Evolutionary conservation across 1,140 invertebrate species (phyloP).

Genomic region (Dreissena polymorpha): DNA sequence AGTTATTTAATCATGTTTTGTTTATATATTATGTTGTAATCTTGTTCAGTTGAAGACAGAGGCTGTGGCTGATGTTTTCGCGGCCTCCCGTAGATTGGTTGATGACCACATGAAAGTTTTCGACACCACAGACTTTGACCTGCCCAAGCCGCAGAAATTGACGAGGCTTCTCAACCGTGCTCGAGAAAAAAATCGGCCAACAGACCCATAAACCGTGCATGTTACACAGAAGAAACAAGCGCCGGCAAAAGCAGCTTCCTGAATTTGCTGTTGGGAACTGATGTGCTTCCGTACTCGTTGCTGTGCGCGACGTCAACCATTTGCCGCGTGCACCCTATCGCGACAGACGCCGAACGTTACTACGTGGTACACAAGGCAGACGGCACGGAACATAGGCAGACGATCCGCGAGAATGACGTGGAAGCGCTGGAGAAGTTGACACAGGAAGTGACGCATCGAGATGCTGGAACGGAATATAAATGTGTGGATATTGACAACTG

Average conservation of each 20-base stretch:
- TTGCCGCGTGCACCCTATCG: conserved; percentile 59
- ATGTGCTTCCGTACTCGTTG: conserved; percentile 61
- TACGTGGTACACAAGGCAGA: background rate
- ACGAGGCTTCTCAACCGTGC: too few species aligned
- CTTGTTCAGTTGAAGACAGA: too few species aligned
- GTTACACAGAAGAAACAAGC: conserved; percentile 60
- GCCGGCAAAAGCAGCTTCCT: conserved; percentile 64
- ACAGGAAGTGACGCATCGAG: conserved; percentile 24
- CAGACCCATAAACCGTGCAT: background rate
- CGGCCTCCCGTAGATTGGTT: too few species aligned
- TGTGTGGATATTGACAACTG: conserved; percentile 61
- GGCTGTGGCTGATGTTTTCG: too few species aligned
- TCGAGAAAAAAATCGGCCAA: too few species aligned
- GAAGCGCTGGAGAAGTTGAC: conserved; percentile 20
- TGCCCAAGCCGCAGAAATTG: too few species aligned
- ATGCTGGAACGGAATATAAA: conserved; percentile 15
- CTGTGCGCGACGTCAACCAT: conserved; percentile 62
- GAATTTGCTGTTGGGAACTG: conserved; percentile 62
- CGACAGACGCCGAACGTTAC: background rate
- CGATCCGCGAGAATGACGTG: background rate
- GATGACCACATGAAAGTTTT: too few species aligned
- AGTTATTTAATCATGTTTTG: too few species aligned
- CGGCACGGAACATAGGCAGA: background rate
- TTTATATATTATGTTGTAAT: too few species aligned
- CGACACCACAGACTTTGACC: too few species aligned